Conservation (phyloP, 2,888 invertebrate genomes). For the Patella depressa region DNA sequence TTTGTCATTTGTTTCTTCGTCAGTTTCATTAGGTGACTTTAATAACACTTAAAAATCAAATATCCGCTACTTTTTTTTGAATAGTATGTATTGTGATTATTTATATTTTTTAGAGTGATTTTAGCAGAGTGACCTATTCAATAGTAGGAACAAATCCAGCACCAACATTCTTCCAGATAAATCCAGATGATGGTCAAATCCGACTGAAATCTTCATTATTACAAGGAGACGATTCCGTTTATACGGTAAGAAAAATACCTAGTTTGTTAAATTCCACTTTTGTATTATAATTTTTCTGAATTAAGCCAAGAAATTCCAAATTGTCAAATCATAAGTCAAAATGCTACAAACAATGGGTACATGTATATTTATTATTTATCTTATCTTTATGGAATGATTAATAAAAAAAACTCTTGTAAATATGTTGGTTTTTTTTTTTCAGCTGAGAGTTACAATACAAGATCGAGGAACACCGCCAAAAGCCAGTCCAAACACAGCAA, state of each 20-base stretch:
- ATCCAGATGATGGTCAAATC: constrained; percentile 50
- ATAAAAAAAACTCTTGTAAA: too few species aligned
- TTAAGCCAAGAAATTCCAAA: too few species aligned
- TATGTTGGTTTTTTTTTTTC: constrained; percentile 15
- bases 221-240: not conserved
- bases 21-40: too few species aligned
- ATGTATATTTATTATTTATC: too few species aligned
- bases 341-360: too few species aligned
- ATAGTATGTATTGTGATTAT: not conserved
- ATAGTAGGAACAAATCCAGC: constrained; percentile 44
- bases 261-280: too few species aligned
- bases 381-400: too few species aligned
- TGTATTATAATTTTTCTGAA: too few species aligned
- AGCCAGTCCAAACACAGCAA: constrained; percentile 32
- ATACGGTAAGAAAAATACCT: not conserved
- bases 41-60: too few species aligned
- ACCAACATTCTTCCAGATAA: constrained; percentile 51
- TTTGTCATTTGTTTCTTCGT: too few species aligned
- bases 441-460: constrained; percentile 54
- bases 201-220: not conserved
- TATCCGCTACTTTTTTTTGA: too few species aligned
- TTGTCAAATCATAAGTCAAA: too few species aligned
- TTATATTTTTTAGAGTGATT: constrained; percentile 49
- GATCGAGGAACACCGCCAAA: constrained; percentile 58
- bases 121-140: constrained; percentile 55